These are phyloP conservation scores for Typhlomys cinereus DNA, from an alignment of 2,113 vertebrate genomes.

Conservation along the genomic window DNA sequence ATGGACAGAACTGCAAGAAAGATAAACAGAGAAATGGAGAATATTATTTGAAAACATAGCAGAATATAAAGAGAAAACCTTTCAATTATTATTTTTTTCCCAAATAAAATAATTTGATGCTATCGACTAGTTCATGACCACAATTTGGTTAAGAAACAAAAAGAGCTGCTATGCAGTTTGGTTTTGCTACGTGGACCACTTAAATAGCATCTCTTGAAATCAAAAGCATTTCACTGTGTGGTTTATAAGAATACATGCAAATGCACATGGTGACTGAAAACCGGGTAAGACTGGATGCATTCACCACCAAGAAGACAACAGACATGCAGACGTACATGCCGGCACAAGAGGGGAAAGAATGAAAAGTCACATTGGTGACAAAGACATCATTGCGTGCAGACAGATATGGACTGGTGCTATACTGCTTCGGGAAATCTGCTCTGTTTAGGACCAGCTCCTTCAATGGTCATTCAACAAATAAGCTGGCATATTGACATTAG, in stretches of 20 bases:
- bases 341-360: constrained; percentile 65
- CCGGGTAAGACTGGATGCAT: constrained; percentile 58
- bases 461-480: neutral
- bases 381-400: constrained; percentile 17
- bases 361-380: constrained; percentile 59
- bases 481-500: constrained; percentile 40
- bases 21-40: constrained; percentile 75
- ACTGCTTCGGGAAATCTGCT: neutral
- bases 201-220: constrained; percentile 56
- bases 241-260: constrained; percentile 66
- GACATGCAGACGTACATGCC: constrained; percentile 72
- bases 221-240: constrained; percentile 32
- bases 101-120: constrained; percentile 46
- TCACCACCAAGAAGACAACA: constrained; percentile 63
- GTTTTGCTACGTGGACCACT: constrained; percentile 61
- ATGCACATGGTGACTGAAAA: constrained; percentile 77
- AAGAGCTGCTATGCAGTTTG: constrained; percentile 48
- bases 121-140: constrained; percentile 43
- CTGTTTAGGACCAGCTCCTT: neutral
- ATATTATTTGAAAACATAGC: constrained; percentile 67
- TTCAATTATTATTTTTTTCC: constrained; percentile 5
- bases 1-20: constrained; percentile 93
- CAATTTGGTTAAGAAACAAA: constrained; percentile 51
- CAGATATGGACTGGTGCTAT: constrained; percentile 38
- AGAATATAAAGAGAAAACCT: constrained; percentile 47